phyloP scores from a whole-genome alignment of 35 echinoderm and acorn worm species.

The Anneissia japonica region DNA sequence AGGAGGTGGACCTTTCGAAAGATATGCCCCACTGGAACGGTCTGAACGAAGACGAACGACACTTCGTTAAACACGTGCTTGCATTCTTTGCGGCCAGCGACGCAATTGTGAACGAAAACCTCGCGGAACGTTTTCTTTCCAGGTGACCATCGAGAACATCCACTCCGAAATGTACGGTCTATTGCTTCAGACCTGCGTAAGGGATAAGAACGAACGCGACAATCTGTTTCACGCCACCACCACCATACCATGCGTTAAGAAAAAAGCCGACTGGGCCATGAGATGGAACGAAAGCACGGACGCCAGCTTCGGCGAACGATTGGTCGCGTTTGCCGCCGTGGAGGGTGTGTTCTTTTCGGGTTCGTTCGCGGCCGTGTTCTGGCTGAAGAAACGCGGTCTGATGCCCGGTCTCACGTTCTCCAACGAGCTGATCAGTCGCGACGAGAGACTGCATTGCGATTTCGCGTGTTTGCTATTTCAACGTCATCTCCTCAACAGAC shows the following conservation, averaged over 20 bases:
- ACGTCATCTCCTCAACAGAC: slow-evolving; percentile 43
- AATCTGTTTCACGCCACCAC: slow-evolving; percentile 61
- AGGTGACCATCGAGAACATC: slow-evolving; percentile 49
- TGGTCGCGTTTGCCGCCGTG: slow-evolving; percentile 82
- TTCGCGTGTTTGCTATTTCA: slow-evolving; percentile 85
- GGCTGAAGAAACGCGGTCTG: slow-evolving; percentile 83
- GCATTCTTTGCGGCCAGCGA: slow-evolving; percentile 94
- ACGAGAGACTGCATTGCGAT: slow-evolving; percentile 88
- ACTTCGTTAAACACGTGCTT: slow-evolving; percentile 73
- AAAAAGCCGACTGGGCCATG: slow-evolving; percentile 95
- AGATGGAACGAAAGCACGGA: slow-evolving; percentile 56
- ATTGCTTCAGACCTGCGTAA: slow-evolving; percentile 72
- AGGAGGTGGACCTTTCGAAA: too few relatives aligned
- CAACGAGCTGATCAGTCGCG: slow-evolving; percentile 92
- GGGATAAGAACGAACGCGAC: slow-evolving; percentile 54
- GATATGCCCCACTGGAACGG: too few relatives aligned
- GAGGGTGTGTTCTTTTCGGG: slow-evolving; percentile 96
- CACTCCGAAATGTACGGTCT: slow-evolving; percentile 96
- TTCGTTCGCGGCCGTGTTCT: slow-evolving; percentile 90
- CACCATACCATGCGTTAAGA: slow-evolving; percentile 79
- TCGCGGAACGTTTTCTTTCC: slow-evolving; percentile 61
- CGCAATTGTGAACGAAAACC: slow-evolving; percentile 88
- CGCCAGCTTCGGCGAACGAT: slow-evolving; percentile 52
- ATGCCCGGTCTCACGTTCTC: slow-evolving; percentile 85
- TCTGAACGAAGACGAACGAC: slow-evolving; percentile 50